Conservation (phyloP, 2,113 vertebrate species). For the Psittacara wagleri region DNA sequence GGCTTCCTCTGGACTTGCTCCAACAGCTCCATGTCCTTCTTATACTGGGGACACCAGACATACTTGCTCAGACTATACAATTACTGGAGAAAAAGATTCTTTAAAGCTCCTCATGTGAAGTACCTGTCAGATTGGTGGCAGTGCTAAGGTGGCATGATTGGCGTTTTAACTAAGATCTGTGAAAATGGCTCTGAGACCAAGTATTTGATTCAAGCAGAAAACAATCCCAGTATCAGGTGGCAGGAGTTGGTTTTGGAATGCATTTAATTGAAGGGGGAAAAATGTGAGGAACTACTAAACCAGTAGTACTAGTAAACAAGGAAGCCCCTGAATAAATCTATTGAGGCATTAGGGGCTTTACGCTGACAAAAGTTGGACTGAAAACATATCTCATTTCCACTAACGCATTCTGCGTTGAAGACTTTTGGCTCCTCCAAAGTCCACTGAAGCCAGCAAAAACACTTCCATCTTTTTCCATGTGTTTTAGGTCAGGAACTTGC, state of each 20-base stretch:
- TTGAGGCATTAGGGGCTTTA: neutral
- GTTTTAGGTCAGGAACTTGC: constrained; percentile 49
- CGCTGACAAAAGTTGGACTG: neutral
- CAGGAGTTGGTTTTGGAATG: neutral
- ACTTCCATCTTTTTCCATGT: constrained; percentile 32
- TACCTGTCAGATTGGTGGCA: neutral
- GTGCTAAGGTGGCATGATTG: neutral
- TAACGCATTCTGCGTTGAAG: neutral
- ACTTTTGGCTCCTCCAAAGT: constrained; percentile 30
- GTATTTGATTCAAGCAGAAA: neutral
- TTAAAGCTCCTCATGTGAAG: neutral
- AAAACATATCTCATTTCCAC: constrained; percentile 57
- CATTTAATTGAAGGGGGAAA: neutral
- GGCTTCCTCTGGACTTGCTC: neutral
- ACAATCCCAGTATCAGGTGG: neutral
- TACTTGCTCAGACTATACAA: neutral
- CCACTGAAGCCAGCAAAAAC: constrained; percentile 57
- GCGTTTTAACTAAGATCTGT: neutral
- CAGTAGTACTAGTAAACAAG: neutral
- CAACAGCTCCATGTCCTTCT: neutral
- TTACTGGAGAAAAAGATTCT: neutral
- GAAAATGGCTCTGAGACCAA: neutral
- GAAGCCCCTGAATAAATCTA: constrained; percentile 55
- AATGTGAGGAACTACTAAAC: neutral
- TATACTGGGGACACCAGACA: neutral